A percentile compares a stretch with the other conserved stretches of the same genome.
Evolutionary conservation across 2,113 vertebrate species (phyloP).

Genomic region (Anolis sagrei): DNA sequence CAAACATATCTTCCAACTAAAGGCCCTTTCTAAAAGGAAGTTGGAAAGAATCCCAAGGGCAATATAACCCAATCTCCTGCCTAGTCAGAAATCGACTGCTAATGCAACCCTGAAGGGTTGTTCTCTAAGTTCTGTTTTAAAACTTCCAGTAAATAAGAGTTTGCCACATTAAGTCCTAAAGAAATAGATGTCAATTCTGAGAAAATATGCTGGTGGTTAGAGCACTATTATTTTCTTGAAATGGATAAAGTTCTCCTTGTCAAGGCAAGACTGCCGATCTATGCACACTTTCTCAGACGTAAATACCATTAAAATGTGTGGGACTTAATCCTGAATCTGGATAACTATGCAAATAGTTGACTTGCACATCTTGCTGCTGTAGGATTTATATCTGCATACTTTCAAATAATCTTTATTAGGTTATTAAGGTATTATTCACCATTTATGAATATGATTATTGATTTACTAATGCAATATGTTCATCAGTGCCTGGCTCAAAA

Average conservation of each 20-base stretch:
- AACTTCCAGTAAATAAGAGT: too few relatives aligned
- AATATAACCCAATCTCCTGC: too few relatives aligned
- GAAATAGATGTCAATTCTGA: background rate
- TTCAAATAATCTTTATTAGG: slow-evolving; percentile 9
- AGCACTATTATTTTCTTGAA: background rate
- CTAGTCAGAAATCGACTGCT: too few relatives aligned
- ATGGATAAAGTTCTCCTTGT: too few relatives aligned
- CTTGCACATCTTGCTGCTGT: background rate
- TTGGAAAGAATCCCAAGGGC: background rate
- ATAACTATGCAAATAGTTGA: background rate
- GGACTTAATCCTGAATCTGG: background rate
- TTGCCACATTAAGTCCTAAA: background rate
- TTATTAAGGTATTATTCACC: background rate
- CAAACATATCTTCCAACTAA: background rate
- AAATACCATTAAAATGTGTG: background rate
- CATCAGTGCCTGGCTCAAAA: background rate
- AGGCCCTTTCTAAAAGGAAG: background rate
- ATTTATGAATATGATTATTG: background rate
- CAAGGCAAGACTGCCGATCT: too few relatives aligned
- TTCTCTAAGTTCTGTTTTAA: too few relatives aligned
- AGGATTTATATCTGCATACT: background rate
- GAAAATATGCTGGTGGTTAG: background rate
- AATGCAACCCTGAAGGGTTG: too few relatives aligned
- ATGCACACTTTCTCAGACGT: background rate
- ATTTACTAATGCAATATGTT: background rate